phyloP scores from a whole-genome alignment of 2,888 invertebrate genomes.

The Ctenicera cuprea region DNA sequence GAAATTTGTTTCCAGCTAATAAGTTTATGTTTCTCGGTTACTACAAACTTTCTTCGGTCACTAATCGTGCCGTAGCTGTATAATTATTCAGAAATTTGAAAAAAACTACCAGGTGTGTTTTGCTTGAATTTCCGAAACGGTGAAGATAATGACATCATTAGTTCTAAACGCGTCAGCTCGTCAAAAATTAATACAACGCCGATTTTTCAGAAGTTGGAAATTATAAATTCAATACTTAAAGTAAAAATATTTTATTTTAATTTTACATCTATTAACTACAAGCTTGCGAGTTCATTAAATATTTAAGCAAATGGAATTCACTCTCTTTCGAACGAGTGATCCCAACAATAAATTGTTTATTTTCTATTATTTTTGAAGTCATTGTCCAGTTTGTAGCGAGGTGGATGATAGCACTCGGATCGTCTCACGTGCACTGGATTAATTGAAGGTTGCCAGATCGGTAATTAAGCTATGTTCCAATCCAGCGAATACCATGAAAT shows the following conservation, averaged over 20 bases:
- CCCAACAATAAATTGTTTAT: neutral
- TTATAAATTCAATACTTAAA: too few relatives aligned
- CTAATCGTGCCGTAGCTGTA: conserved; percentile 3
- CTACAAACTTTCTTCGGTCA: conserved; percentile 5
- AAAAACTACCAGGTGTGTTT: neutral
- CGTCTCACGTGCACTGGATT: conserved; percentile 50
- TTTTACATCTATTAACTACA: too few relatives aligned
- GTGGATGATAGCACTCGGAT: conserved; percentile 31
- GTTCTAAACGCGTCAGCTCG: neutral
- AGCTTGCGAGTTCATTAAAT: too few relatives aligned
- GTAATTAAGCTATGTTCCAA: conserved; percentile 50
- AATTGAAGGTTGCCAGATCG: conserved; percentile 47
- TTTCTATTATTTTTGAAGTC: neutral
- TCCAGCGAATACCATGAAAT: conserved; percentile 48
- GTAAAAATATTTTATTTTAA: too few relatives aligned
- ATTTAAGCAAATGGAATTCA: too few relatives aligned
- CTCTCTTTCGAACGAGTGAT: too few relatives aligned
- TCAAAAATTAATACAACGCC: neutral
- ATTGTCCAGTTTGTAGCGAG: conserved; percentile 23
- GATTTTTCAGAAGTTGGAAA: too few relatives aligned
- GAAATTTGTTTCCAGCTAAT: neutral
- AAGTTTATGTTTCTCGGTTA: conserved; percentile 4
- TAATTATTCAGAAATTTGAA: conserved; percentile 10
- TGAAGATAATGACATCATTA: conserved; percentile 5
- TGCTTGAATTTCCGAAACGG: neutral